A percentile compares a stretch with the other conserved stretches of the same genome.
Evolutionary conservation across 92 coral and sea anemone genomes (phyloP).

Genomic region (Epizoanthus ramosus): DNA sequence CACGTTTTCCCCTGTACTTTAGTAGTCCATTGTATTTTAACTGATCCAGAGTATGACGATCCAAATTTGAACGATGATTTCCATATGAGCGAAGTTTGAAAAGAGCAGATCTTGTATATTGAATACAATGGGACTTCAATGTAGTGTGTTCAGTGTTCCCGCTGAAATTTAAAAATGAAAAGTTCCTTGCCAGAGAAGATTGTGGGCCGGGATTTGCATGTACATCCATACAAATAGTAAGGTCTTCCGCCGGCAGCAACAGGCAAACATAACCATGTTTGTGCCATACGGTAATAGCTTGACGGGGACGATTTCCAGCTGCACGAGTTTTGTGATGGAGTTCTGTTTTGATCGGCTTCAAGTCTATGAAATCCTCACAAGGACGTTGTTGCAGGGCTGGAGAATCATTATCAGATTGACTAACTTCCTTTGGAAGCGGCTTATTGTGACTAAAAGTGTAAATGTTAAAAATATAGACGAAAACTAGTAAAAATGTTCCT

Average conservation of each 20-base stretch:
- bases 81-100: neutral
- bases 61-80: neutral
- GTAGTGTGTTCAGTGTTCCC: neutral
- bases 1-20: slow-evolving; percentile 6
- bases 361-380: too few relatives aligned
- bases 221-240: neutral
- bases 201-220: neutral
- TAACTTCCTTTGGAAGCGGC: too few relatives aligned
- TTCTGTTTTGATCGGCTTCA: too few relatives aligned
- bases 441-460: neutral
- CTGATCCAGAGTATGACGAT: neutral
- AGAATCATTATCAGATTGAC: neutral
- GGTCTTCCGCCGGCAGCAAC: neutral
- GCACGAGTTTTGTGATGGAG: too few relatives aligned
- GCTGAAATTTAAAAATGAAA: neutral
- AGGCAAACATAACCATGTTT: neutral
- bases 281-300: neutral
- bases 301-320: neutral
- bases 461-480: neutral
- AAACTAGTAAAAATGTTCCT: neutral
- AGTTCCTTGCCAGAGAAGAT: neutral
- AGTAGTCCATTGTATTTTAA: neutral
- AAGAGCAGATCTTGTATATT: slow-evolving; percentile 7
- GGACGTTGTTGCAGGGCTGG: too few relatives aligned
- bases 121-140: neutral